Percentiles rank a stretch among this genome's conserved stretches.
Conservation (phyloP, 2,113 vertebrate species). For the Sminthopsis crassicaudata region DNA sequence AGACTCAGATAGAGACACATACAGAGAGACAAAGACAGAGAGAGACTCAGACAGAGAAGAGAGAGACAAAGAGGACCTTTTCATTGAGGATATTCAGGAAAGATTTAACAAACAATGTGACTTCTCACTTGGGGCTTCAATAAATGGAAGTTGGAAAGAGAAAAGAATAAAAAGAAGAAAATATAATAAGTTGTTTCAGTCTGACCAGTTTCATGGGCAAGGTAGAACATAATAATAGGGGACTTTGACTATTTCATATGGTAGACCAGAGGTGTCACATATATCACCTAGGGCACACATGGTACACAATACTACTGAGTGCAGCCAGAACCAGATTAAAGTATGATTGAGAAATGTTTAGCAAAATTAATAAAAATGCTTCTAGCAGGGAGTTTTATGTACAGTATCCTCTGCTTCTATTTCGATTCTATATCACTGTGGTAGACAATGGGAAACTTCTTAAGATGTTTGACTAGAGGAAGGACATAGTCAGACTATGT, state of each 20-base stretch:
- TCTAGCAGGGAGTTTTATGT: neutral
- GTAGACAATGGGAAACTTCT: neutral
- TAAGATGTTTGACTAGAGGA: neutral
- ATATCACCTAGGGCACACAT: neutral
- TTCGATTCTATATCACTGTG: neutral
- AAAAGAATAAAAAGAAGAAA: neutral
- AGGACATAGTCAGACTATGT: neutral
- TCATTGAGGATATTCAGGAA: neutral
- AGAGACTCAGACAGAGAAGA: too few relatives aligned
- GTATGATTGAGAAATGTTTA: neutral
- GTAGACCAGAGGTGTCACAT: neutral
- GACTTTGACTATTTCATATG: neutral
- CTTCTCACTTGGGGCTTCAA: neutral
- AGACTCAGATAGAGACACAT: too few relatives aligned
- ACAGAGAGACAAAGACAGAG: too few relatives aligned
- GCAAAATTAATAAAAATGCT: neutral
- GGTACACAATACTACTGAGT: neutral
- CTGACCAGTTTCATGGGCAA: neutral
- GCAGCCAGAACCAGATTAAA: neutral
- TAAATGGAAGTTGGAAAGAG: neutral
- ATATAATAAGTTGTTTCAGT: neutral
- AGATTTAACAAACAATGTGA: neutral
- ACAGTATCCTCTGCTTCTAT: neutral
- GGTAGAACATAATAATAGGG: neutral
- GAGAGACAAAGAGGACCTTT: neutral